phyloP scores from a whole-genome alignment of 2,113 vertebrate species.

The Butorides virescens region DNA sequence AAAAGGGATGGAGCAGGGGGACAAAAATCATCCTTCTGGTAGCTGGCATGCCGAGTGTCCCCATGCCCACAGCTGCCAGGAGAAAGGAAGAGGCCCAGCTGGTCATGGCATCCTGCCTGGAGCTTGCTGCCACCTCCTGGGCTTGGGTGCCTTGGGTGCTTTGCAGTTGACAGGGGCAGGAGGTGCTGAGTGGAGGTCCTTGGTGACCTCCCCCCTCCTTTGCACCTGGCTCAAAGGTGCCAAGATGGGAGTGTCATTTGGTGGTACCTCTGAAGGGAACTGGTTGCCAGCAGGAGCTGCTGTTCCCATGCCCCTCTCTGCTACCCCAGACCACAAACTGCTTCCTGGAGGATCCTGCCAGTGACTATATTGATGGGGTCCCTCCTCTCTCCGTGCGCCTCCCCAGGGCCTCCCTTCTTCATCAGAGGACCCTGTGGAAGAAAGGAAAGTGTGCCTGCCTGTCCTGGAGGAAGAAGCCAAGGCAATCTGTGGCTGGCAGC shows the following conservation, averaged over 20 bases:
- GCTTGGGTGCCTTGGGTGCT: background rate
- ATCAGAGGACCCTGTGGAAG: background rate
- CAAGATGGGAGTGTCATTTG: background rate
- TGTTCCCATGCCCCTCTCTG: background rate
- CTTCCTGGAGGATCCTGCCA: background rate
- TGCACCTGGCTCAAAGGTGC: background rate
- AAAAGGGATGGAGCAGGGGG: background rate
- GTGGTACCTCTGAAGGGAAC: background rate
- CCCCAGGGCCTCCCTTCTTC: background rate
- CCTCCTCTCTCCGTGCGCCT: background rate
- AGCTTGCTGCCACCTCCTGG: background rate
- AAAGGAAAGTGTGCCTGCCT: background rate
- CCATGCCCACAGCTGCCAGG: no score
- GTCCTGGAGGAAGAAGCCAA: background rate
- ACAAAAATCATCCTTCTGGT: background rate
- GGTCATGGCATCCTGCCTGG: background rate
- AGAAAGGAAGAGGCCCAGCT: background rate
- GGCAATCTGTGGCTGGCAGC: background rate
- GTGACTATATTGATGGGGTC: background rate
- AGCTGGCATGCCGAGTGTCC: background rate
- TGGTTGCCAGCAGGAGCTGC: background rate
- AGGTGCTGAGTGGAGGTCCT: background rate
- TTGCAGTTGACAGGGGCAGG: background rate
- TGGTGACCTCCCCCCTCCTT: background rate
- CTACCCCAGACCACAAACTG: background rate